Conservation (phyloP, 2,888 invertebrate species). For the Acrobasis consociella region DNA sequence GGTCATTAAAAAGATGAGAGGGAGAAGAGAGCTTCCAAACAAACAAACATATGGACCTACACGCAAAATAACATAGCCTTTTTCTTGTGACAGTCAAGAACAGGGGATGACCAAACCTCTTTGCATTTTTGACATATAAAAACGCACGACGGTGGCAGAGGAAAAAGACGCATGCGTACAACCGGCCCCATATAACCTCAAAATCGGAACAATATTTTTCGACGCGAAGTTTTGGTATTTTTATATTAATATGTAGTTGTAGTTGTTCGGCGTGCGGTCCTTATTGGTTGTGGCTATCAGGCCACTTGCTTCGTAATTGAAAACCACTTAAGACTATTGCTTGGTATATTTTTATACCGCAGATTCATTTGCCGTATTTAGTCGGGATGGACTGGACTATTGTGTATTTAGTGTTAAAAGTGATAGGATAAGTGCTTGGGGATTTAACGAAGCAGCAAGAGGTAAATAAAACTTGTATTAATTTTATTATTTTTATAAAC, state of each 20-base stretch:
- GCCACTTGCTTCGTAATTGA: slow-evolving; percentile 47
- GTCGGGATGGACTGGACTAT: background rate
- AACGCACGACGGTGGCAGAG: background rate
- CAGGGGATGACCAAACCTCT: background rate
- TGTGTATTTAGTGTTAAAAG: slow-evolving; percentile 2
- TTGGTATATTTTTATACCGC: slow-evolving; percentile 5
- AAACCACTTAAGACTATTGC: slow-evolving; percentile 34
- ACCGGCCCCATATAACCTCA: slow-evolving; percentile 45
- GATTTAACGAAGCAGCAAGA: background rate
- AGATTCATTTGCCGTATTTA: background rate
- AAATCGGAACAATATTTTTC: slow-evolving; percentile 31
- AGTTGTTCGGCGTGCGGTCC: slow-evolving; percentile 29
- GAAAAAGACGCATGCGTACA: slow-evolving; percentile 48
- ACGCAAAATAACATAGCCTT: no score
- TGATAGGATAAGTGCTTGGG: background rate
- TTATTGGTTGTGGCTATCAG: slow-evolving; percentile 46
- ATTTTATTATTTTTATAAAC: background rate
- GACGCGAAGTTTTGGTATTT: slow-evolving; percentile 24
- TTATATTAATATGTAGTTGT: slow-evolving; percentile 30
- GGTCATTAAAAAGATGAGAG: no score
- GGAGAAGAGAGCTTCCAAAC: no score
- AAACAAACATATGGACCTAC: no score
- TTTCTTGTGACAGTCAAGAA: no score
- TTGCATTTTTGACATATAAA: background rate
- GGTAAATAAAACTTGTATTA: background rate